Conservation (phyloP, 2,113 vertebrate genomes). For the Ahaetulla prasina region DNA sequence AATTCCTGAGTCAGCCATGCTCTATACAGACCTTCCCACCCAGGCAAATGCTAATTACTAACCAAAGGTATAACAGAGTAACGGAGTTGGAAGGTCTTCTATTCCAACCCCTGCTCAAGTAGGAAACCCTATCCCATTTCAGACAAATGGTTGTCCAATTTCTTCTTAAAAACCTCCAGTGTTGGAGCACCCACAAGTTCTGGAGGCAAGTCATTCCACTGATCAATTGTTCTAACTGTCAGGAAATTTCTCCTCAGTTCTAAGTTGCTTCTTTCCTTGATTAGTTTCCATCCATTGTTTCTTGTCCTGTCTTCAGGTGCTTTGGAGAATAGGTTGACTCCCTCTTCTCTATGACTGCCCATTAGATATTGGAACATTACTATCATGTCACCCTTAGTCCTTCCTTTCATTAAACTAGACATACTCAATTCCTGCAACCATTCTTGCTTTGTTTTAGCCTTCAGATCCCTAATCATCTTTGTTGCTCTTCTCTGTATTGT, state of each 20-base stretch:
- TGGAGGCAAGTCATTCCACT: neutral
- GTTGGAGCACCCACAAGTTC: neutral
- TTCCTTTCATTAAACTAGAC: too few relatives aligned
- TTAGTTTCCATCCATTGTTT: neutral
- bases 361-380: too few relatives aligned
- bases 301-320: neutral
- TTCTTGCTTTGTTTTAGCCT: neutral
- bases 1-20: neutral
- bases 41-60: neutral
- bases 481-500: neutral
- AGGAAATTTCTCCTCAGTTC: neutral
- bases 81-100: neutral
- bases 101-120: neutral
- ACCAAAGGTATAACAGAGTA: neutral
- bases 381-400: too few relatives aligned
- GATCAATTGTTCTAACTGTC: neutral
- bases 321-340: neutral
- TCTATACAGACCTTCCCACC: neutral
- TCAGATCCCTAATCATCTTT: neutral
- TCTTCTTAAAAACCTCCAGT: neutral
- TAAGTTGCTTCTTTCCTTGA: neutral
- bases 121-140: neutral
- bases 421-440: too few relatives aligned
- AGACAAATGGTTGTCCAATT: neutral
- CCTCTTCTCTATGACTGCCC: too few relatives aligned